Percentiles rank a stretch among this genome's conserved stretches.
phyloP scores from a whole-genome alignment of 2,888 invertebrate species.

The Sturmia bella region DNA sequence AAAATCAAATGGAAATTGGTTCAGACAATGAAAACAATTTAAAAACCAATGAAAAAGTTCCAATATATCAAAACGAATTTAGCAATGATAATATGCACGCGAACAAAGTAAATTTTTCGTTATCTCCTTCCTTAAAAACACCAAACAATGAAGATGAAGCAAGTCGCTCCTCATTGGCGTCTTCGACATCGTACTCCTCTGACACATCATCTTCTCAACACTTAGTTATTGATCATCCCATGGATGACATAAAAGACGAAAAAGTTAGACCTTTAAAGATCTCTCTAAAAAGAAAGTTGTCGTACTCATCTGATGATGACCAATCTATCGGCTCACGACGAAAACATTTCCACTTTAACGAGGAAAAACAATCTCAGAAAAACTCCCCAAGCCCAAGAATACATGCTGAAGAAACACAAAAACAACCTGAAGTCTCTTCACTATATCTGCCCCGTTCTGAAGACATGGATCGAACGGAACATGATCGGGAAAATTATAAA shows the following conservation, averaged over 20 bases:
- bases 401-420: neutral
- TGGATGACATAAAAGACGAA: constrained; percentile 74
- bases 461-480: neutral
- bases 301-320: constrained; percentile 67
- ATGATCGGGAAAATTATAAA: neutral
- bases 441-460: neutral
- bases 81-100: neutral
- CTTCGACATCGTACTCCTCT: constrained; percentile 71
- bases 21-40: constrained; percentile 49
- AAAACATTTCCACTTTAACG: constrained; percentile 71
- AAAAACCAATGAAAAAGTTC: constrained; percentile 38
- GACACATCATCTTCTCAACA: constrained; percentile 79
- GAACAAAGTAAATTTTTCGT: neutral
- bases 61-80: neutral
- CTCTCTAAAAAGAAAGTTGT: constrained; percentile 73
- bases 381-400: neutral
- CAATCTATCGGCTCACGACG: constrained; percentile 59
- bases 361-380: neutral
- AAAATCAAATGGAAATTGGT: neutral
- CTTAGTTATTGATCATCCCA: constrained; percentile 80
- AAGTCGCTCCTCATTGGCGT: constrained; percentile 68
- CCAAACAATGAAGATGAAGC: constrained; percentile 61
- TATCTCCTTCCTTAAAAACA: neutral
- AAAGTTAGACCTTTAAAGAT: constrained; percentile 69
- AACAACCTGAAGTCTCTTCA: neutral